Base-by-base conservation (phyloP, 2,888 invertebrate genomes). In the Autographa gamma region DNA sequence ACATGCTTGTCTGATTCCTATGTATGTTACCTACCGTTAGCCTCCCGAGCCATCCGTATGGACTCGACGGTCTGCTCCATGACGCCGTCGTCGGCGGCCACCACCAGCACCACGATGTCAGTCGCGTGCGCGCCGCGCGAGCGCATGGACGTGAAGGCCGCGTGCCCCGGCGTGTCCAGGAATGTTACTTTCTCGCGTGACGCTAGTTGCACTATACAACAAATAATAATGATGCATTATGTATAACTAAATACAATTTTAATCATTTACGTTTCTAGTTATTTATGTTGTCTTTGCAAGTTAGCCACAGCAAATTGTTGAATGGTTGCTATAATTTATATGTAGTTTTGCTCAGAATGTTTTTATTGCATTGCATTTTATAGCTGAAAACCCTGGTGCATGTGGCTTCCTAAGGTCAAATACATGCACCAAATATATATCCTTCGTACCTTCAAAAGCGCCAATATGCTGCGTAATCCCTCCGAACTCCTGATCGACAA, bases 391-490 rank as follows among this genome's bases (percentile, higher is more conserved):
- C n/a, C n/a, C n/a, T n/a, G n/a, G n/a, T n/a, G n/a, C n/a, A n/a
- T n/a, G n/a, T n/a, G n/a, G n/a, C n/a, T n/a, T n/a, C n/a, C n/a
- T n/a, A n/a, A n/a, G n/a, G n/a, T n/a, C n/a, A n/a, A n/a, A n/a
- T n/a, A n/a, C n/a, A n/a, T n/a, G 25, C 25, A 25, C 25, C 13
- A 60, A 13, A 56, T n/a, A 66, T n/a, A n/a, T n/a, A 34, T 52
- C 0, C 5, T 52, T 34, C 43, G 3, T 67, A 95, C 98, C 98
- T 86, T 98, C 97, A 95, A 99, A 99, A 52, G 99, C 99, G 60
- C 99, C 99, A 85, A 99, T 99, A 90, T 99, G 99, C 91, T 99
- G 99, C 0, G 99, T 99, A 76, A 99, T 99, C 19, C 99, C 99
- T 2, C 99, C 99, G 91, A 99, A 99, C 96, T 99, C 99, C 48